Conservation (phyloP, 2,888 invertebrate genomes). For the Netelia inedita region DNA sequence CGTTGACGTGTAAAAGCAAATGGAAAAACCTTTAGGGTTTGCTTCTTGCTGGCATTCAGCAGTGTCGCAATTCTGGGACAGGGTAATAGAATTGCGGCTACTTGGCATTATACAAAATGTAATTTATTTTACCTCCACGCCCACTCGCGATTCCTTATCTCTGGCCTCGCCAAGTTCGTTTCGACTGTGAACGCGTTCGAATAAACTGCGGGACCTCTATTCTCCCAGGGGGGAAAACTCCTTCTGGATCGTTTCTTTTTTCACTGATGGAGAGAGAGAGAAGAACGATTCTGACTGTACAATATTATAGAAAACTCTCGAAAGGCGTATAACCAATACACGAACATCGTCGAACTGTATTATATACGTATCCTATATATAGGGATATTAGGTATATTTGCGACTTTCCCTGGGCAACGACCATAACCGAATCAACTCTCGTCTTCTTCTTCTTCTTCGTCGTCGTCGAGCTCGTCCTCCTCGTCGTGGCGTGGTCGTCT, state of each 20-base stretch:
- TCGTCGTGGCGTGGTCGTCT: slow-evolving; percentile 1
- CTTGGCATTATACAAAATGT: slow-evolving; percentile 75
- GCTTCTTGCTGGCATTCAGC: slow-evolving; percentile 45
- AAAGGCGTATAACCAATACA: slow-evolving; percentile 1
- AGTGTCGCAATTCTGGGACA: slow-evolving; percentile 46
- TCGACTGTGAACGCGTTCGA: slow-evolving; percentile 68
- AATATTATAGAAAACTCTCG: slow-evolving; percentile 24
- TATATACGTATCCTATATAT: neutral
- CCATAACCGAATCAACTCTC: slow-evolving; percentile 46
- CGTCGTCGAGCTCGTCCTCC: slow-evolving; percentile 40
- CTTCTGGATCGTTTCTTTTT: slow-evolving; percentile 15
- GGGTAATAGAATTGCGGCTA: slow-evolving; percentile 72
- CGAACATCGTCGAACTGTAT: neutral
- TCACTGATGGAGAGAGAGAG: neutral
- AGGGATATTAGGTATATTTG: slow-evolving; percentile 10
- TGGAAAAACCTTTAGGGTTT: slow-evolving; percentile 53
- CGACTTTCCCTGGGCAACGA: slow-evolving; percentile 21
- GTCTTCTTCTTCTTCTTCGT: slow-evolving; percentile 31
- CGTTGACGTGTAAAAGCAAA: slow-evolving; percentile 57
- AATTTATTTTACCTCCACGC: slow-evolving; percentile 77
- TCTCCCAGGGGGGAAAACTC: neutral
- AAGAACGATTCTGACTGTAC: neutral
- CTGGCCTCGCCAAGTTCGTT: slow-evolving; percentile 71
- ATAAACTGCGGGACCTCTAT: slow-evolving; percentile 60
- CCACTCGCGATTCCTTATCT: slow-evolving; percentile 74